A percentile compares a stretch with the other conserved stretches of the same genome.
Evolutionary conservation across 2,797 vertebrate species (phyloP).

Genomic region (Clarias fuscus): DNA sequence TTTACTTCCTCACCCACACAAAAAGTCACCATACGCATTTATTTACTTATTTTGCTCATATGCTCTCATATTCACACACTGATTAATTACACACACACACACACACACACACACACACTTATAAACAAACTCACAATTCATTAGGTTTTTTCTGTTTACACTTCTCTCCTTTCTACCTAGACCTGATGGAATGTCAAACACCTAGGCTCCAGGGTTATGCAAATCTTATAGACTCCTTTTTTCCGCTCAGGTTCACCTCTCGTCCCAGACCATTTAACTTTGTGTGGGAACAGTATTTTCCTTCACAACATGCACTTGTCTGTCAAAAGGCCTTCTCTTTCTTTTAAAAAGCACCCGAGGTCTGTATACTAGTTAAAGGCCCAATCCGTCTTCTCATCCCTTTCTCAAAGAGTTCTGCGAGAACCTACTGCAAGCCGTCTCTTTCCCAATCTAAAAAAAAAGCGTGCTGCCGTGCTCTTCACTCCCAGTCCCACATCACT

Average conservation of each 20-base stretch:
- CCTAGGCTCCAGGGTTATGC: constrained; percentile 31
- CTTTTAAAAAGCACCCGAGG: constrained; percentile 16
- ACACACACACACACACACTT: background rate
- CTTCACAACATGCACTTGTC: background rate
- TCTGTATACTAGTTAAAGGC: constrained; percentile 27
- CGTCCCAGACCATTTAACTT: constrained; percentile 43
- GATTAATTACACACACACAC: background rate
- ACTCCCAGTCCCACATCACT: background rate
- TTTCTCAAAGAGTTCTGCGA: background rate
- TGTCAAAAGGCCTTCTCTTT: constrained; percentile 24
- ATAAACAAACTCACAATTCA: constrained; percentile 18
- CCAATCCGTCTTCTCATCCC: background rate
- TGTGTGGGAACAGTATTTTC: constrained; percentile 1
- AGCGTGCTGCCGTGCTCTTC: background rate
- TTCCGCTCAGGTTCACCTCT: constrained; percentile 45
- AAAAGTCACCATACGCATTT: background rate
- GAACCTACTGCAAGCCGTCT: background rate
- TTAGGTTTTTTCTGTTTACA: background rate
- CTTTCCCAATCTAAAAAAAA: background rate
- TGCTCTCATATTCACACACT: background rate
- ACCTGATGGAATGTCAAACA: constrained; percentile 32
- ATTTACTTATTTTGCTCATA: background rate
- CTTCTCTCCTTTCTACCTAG: background rate
- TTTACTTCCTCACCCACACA: background rate
- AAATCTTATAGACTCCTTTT: constrained; percentile 46